phyloP scores from a whole-genome alignment of 2,797 vertebrate species.

The Malacoctenus gilli region DNA sequence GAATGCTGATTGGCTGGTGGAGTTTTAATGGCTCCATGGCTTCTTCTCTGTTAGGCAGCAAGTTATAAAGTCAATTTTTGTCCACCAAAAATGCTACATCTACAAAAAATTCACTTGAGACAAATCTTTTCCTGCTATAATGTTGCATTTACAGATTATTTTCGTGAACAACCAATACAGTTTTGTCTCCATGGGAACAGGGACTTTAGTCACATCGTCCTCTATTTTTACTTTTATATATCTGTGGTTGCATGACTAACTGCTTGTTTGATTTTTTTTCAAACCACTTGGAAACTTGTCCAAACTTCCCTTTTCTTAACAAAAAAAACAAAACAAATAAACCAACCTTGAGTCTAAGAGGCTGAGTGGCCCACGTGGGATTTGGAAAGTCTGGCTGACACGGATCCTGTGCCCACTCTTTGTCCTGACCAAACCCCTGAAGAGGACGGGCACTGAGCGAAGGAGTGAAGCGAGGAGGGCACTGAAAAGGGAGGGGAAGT shows the following conservation, averaged over 20 bases:
- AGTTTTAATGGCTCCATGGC: too few species aligned
- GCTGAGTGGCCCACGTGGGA: conserved; percentile 7
- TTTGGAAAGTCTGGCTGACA: conserved; percentile 5
- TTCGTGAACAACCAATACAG: too few species aligned
- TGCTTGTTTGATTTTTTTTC: conserved; percentile 2
- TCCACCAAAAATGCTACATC: too few species aligned
- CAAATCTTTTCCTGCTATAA: too few species aligned
- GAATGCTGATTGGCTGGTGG: too few species aligned
- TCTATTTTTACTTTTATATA: conserved; percentile 4
- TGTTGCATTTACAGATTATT: too few species aligned
- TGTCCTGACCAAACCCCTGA: conserved; percentile 23
- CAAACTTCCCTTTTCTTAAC: conserved; percentile 20
- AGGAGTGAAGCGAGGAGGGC: conserved; percentile 29
- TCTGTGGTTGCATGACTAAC: conserved; percentile 26
- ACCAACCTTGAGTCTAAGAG: conserved; percentile 26
- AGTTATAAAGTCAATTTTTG: too few species aligned
- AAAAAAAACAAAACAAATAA: too few species aligned
- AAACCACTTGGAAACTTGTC: neutral
- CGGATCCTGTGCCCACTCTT: conserved; percentile 15
- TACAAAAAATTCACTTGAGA: too few species aligned
- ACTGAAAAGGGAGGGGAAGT: conserved; percentile 22
- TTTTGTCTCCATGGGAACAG: too few species aligned
- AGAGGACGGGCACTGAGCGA: conserved; percentile 27
- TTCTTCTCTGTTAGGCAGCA: too few species aligned
- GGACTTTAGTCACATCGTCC: conserved; percentile 19